Evolutionary conservation across 2,888 invertebrate genomes (phyloP), one percentile per base, ranked within the genome.

Genomic region (Patella ulyssiponensis): DNA sequence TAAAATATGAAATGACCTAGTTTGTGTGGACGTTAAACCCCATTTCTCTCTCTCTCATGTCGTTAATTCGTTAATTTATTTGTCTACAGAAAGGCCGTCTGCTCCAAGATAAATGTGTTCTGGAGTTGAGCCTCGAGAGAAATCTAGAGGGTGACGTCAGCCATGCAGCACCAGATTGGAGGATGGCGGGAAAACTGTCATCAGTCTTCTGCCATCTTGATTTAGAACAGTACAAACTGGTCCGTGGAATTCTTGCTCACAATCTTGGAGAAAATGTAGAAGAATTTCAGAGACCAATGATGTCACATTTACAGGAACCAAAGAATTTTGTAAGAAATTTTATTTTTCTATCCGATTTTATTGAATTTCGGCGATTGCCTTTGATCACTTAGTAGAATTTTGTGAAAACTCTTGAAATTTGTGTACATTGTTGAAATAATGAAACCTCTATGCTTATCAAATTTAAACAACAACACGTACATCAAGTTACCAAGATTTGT

Each of bases 231-330:
- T 98, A 97, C 92, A 95, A 95, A 91, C 93, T 98, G 69, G 94
- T 98, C 75, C 94, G 96, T 80, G 98, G 97, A 23, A 94, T 98
- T 79, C 93, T 98, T 11, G 94, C 95, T 2, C 96, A 96, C 92
- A 98, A 98, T 93, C 94, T 98, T 81, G 97, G 96, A 1, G 98
- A 98, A 92, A 93, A 94, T 85, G 94, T 96, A 17, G 95, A 95
- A 75, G 88, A 90, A 73, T 89, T 91, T 80, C 87, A 88, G 79
- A 81, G 85, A 56, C 89, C 88, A 12, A 81, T 91, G 51, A 86
- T 91, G 86, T 87, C 90, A 1, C 86, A 89, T 76, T 82, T 90
- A 69, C 87, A 90, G 82, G 94, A 95, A 84, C 93, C 92, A 4
- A 88, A 44, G 44, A 44, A 44, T 44, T 44, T 44, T 44, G 44